These are phyloP conservation scores for Amazona vittata DNA, from an alignment of 2,113 vertebrate genomes.

Conservation along the genomic window DNA sequence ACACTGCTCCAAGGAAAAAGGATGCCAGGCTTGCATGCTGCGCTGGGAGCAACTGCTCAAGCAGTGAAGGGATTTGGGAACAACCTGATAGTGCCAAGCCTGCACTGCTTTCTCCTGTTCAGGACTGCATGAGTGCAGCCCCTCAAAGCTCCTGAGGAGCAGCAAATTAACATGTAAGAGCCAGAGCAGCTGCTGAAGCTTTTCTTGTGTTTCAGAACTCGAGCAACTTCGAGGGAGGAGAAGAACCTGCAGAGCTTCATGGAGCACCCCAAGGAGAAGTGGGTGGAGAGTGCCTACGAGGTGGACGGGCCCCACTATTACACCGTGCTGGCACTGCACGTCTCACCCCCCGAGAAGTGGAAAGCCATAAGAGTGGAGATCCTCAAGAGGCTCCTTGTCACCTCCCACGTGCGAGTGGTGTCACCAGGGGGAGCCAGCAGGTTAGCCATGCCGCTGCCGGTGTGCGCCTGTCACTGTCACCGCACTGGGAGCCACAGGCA, in stretches of 20 bases:
- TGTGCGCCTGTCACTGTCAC: accelerated
- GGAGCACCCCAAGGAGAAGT: conserved; percentile 95
- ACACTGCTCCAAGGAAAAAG: neutral
- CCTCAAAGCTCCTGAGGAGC: neutral
- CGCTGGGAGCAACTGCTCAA: neutral
- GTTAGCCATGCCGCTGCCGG: conserved; percentile 65
- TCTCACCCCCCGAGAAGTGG: conserved; percentile 91
- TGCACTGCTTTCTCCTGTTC: neutral
- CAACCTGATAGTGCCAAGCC: neutral
- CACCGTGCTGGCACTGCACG: conserved; percentile 91
- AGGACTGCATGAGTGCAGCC: neutral
- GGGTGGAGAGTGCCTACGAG: conserved; percentile 94
- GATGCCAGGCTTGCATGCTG: neutral
- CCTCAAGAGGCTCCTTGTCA: conserved; percentile 87
- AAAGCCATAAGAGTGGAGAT: conserved; percentile 83
- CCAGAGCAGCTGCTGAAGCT: neutral
- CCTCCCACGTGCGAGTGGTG: conserved; percentile 85
- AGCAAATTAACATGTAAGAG: accelerated
- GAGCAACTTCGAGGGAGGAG: conserved; percentile 94
- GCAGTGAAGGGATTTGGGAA: neutral
- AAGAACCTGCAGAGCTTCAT: conserved; percentile 96
- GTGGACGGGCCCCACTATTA: conserved; percentile 96
- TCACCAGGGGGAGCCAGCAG: conserved; percentile 89
- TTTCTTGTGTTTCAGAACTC: conserved; percentile 80
- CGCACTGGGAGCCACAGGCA: neutral